phyloP scores from a whole-genome alignment of 2,797 vertebrate genomes.

The Xiphophorus birchmanni region DNA sequence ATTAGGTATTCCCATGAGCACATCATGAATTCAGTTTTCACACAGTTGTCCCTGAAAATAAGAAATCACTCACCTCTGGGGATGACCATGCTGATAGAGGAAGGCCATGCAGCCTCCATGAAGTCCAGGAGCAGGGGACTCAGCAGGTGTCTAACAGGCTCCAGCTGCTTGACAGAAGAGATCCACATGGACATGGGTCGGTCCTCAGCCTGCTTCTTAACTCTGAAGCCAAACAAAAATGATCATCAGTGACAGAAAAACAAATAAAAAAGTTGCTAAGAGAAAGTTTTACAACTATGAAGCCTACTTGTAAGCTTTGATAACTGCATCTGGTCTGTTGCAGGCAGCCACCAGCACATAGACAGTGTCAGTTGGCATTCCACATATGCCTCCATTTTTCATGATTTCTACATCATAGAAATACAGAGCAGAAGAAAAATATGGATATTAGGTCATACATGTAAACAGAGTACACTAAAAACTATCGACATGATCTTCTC shows the following conservation, averaged over 20 bases:
- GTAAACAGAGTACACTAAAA: neutral
- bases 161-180: constrained; percentile 87
- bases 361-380: constrained; percentile 91
- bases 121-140: constrained; percentile 88
- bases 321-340: constrained; percentile 86
- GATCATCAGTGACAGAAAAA: neutral
- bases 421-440: neutral
- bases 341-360: constrained; percentile 92
- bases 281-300: neutral
- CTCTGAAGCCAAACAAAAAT: constrained; percentile 63
- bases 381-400: constrained; percentile 88
- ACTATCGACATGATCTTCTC: constrained; percentile 26
- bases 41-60: constrained; percentile 9
- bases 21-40: neutral
- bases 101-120: constrained; percentile 91
- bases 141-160: constrained; percentile 86
- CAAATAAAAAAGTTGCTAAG: neutral
- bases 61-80: constrained; percentile 81
- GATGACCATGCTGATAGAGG: constrained; percentile 90
- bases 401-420: constrained; percentile 84
- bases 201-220: constrained; percentile 89
- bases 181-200: constrained; percentile 93
- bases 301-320: constrained; percentile 88
- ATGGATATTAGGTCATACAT: neutral
- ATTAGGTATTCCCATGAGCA: constrained; percentile 2